These are phyloP conservation scores for Trichosurus vulpecula DNA, from an alignment of 2,797 vertebrate species.

Conservation along the genomic window DNA sequence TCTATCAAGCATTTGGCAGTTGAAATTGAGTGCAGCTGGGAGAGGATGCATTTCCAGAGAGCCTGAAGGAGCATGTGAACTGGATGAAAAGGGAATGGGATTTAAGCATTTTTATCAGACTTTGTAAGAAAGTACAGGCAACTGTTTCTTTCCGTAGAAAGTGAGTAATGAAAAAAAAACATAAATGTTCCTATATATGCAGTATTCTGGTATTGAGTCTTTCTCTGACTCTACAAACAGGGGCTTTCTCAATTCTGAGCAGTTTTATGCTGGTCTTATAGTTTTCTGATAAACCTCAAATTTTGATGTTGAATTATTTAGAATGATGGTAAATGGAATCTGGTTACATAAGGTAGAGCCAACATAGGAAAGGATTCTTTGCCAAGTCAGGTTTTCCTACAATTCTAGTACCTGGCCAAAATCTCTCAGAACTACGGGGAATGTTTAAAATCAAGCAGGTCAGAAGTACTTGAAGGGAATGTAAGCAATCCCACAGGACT, in stretches of 20 bases:
- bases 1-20: slow-evolving; percentile 63
- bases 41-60: slow-evolving; percentile 66
- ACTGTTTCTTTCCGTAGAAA: slow-evolving; percentile 51
- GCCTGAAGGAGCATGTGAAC: slow-evolving; percentile 54
- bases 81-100: slow-evolving; percentile 56
- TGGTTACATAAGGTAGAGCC: slow-evolving; percentile 49
- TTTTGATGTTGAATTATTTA: neutral
- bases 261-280: slow-evolving; percentile 61
- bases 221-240: slow-evolving; percentile 24
- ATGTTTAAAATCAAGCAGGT: slow-evolving; percentile 50
- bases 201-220: slow-evolving; percentile 36
- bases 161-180: slow-evolving; percentile 29
- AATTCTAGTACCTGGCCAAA: slow-evolving; percentile 48
- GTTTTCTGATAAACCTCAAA: slow-evolving; percentile 63
- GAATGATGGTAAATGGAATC: slow-evolving; percentile 32
- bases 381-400: neutral
- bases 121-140: slow-evolving; percentile 56
- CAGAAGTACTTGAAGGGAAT: slow-evolving; percentile 41
- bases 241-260: slow-evolving; percentile 49
- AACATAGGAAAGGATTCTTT: slow-evolving; percentile 51
- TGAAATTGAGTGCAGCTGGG: slow-evolving; percentile 73
- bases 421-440: slow-evolving; percentile 36
- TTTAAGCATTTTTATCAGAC: slow-evolving; percentile 60
- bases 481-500: slow-evolving; percentile 42
- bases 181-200: slow-evolving; percentile 41